phyloP scores from a whole-genome alignment of 1,140 invertebrate genomes.

The Ooceraea biroi region DNA sequence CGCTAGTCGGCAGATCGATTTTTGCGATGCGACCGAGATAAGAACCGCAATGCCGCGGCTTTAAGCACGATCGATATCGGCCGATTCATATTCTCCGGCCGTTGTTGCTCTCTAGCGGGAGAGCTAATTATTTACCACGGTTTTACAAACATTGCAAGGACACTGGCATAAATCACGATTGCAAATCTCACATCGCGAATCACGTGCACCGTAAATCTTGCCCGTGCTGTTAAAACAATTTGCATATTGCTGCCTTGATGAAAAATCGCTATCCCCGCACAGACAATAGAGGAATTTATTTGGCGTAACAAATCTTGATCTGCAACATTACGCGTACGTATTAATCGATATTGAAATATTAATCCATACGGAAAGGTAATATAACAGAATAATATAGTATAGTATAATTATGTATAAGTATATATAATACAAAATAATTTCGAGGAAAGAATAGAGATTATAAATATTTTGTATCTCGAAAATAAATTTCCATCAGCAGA shows the following conservation, averaged over 20 bases:
- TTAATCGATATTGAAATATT: slow-evolving; percentile 42
- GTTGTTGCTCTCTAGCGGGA: slow-evolving; percentile 21
- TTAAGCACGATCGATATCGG: slow-evolving; percentile 51
- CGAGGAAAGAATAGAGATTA: no score
- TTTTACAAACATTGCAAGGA: slow-evolving; percentile 53
- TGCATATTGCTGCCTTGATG: slow-evolving; percentile 49
- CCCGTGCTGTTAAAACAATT: slow-evolving; percentile 31
- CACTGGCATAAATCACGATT: slow-evolving; percentile 33
- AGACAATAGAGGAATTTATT: slow-evolving; percentile 40
- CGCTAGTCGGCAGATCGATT: slow-evolving; percentile 54
- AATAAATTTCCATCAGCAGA: slow-evolving; percentile 19
- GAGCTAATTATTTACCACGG: slow-evolving; percentile 43
- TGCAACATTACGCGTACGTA: neutral
- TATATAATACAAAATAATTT: no score
- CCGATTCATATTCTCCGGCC: slow-evolving; percentile 27
- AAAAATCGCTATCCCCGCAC: slow-evolving; percentile 28
- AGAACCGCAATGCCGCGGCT: slow-evolving; percentile 36
- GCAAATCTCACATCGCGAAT: slow-evolving; percentile 19
- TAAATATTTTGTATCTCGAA: neutral
- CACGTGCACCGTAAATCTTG: slow-evolving; percentile 47
- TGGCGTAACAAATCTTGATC: slow-evolving; percentile 34
- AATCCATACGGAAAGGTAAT: neutral
- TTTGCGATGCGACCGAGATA: slow-evolving; percentile 55
- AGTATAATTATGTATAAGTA: no score
- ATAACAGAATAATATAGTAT: no score